These are phyloP conservation scores for Amphimallon solstitiale DNA, from an alignment of 2,888 invertebrate species.

Conservation along the genomic window DNA sequence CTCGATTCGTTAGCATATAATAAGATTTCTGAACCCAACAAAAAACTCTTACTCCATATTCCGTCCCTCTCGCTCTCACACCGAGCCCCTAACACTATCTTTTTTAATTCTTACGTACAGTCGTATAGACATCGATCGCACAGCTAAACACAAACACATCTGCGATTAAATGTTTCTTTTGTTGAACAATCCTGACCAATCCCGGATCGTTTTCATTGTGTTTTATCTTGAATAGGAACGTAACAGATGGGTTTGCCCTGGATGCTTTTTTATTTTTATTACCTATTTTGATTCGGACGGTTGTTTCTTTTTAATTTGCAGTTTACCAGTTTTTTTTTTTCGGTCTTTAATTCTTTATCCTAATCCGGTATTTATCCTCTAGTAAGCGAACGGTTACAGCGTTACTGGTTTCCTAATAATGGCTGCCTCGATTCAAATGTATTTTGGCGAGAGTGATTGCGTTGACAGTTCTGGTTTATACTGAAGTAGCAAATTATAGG, in stretches of 20 bases:
- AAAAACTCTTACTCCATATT: conserved; percentile 24
- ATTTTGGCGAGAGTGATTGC: neutral
- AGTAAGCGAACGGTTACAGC: no score
- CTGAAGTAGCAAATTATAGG: conserved; percentile 31
- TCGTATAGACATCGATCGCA: neutral
- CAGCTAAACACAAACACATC: conserved; percentile 16
- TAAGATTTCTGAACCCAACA: conserved; percentile 36
- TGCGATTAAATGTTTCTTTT: conserved; percentile 22
- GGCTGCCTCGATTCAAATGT: neutral
- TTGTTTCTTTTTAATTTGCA: conserved; percentile 1
- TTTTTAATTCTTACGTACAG: neutral
- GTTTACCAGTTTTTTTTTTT: neutral
- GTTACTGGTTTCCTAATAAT: conserved; percentile 3
- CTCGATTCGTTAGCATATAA: conserved; percentile 46
- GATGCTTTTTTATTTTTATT: conserved; percentile 3
- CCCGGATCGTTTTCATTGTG: conserved; percentile 5
- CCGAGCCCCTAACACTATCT: neutral
- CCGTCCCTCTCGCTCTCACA: neutral
- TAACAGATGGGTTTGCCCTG: conserved; percentile 4
- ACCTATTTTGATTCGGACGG: neutral
- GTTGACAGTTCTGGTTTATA: conserved; percentile 14
- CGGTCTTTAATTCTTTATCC: neutral
- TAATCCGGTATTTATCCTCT: neutral
- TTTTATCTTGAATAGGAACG: conserved; percentile 1
- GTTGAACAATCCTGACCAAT: conserved; percentile 21